Percentiles rank a stretch among this genome's conserved stretches.
Conservation (phyloP, 2,113 vertebrate genomes). For the Malurus elegans region DNA sequence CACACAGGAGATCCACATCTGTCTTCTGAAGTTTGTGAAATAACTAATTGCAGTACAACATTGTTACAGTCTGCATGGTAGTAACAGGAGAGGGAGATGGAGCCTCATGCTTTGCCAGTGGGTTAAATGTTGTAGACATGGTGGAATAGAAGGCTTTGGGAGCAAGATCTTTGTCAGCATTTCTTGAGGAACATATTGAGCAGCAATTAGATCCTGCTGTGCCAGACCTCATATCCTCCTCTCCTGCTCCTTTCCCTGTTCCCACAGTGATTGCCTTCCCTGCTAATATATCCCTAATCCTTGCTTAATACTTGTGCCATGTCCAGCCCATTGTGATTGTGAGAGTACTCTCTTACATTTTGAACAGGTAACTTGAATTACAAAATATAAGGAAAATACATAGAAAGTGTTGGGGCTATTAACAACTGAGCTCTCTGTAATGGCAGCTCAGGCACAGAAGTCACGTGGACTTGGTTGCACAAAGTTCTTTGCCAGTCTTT, state of each 20-base stretch:
- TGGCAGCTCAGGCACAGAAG: neutral
- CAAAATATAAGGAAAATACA: neutral
- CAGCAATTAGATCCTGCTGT: neutral
- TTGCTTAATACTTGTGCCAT: neutral
- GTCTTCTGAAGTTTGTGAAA: neutral
- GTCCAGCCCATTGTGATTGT: neutral
- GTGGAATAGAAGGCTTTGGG: neutral
- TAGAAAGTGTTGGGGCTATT: neutral
- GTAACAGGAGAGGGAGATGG: constrained; percentile 32
- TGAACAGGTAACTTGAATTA: neutral
- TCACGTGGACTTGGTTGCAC: neutral
- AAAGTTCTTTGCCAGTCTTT: neutral
- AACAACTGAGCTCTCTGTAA: neutral
- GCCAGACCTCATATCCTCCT: neutral
- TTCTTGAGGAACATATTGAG: neutral
- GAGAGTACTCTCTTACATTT: neutral
- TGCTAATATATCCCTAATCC: neutral
- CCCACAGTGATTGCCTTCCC: neutral
- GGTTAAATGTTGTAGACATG: neutral
- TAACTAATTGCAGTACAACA: neutral
- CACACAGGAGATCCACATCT: neutral
- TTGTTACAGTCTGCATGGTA: neutral
- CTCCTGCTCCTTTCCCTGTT: neutral
- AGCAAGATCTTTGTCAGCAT: neutral
- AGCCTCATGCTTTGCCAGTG: neutral